These are phyloP conservation scores for Mugil cephalus DNA, from an alignment of 2,113 vertebrate species.

Conservation along the genomic window DNA sequence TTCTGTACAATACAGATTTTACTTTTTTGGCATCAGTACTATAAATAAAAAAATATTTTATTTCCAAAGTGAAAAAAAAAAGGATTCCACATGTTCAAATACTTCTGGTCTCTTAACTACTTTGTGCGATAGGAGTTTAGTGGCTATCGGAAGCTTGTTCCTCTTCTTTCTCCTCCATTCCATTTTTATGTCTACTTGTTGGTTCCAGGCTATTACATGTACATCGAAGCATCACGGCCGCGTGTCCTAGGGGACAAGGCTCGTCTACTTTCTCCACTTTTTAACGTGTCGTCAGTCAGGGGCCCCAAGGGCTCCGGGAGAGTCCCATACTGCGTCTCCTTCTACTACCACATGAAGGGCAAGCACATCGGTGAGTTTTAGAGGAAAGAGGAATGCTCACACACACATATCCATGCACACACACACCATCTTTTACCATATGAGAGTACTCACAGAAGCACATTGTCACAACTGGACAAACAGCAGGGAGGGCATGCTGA, in stretches of 20 bases:
- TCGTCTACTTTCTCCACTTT: conserved; percentile 93
- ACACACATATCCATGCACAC: conserved; percentile 1
- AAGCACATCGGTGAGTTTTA: conserved; percentile 95
- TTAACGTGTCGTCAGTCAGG: conserved; percentile 88
- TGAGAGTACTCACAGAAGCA: conserved; percentile 10
- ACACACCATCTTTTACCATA: neutral
- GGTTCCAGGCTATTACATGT: conserved; percentile 96
- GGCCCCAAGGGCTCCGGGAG: conserved; percentile 86
- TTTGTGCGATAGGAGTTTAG: neutral
- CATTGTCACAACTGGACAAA: neutral
- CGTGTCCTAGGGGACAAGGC: conserved; percentile 92
- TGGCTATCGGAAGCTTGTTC: neutral
- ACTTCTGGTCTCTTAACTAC: no score
- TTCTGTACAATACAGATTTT: no score
- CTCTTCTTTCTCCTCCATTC: neutral
- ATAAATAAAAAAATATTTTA: no score
- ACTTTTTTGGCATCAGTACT: no score
- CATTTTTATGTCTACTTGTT: conserved; percentile 2
- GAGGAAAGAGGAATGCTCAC: neutral
- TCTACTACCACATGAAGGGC: conserved; percentile 99
- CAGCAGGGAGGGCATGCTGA: neutral
- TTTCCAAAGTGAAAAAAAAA: no score
- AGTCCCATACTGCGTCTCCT: conserved; percentile 95
- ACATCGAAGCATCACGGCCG: conserved; percentile 94
- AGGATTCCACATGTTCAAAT: no score